Percentiles rank a stretch among this genome's conserved stretches.
These are phyloP conservation scores for Psittacula echo DNA, from an alignment of 2,797 vertebrate genomes.

Conservation along the genomic window DNA sequence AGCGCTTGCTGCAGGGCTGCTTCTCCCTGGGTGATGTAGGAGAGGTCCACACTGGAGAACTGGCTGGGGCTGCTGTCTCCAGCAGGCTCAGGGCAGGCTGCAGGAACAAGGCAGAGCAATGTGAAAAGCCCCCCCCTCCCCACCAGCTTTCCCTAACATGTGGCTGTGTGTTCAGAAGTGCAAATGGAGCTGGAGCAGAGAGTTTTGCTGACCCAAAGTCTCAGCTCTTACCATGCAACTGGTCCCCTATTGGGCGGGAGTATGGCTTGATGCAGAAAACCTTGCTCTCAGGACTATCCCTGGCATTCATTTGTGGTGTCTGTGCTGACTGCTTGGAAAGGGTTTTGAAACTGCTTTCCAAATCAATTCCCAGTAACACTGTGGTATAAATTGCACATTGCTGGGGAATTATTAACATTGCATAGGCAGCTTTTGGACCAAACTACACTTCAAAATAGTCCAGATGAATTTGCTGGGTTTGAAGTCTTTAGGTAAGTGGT, in stretches of 20 bases:
- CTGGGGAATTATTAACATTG: background rate
- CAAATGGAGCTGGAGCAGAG: background rate
- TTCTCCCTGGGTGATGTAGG: conserved; percentile 74
- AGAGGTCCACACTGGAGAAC: conserved; percentile 15
- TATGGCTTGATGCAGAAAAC: background rate
- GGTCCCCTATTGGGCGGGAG: background rate
- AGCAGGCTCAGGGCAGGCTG: background rate
- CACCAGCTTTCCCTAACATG: accelerated
- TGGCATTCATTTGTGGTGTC: too few relatives aligned
- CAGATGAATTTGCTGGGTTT: background rate
- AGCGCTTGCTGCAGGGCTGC: conserved; percentile 78
- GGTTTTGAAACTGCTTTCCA: background rate
- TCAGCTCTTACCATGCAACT: accelerated
- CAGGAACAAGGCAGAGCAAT: background rate
- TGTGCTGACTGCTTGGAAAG: background rate
- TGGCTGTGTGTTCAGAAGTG: background rate
- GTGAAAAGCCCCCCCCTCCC: background rate
- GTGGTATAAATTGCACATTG: accelerated
- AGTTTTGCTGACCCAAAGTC: background rate
- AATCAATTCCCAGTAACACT: background rate
- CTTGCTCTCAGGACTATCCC: background rate
- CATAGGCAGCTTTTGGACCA: background rate
- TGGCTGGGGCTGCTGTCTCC: background rate
- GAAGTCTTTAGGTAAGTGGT: background rate
- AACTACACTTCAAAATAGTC: background rate